Percentiles rank a stretch among this genome's conserved stretches.
Evolutionary conservation across 1,140 invertebrate species (phyloP).

Genomic region (Caerostris darwini): DNA sequence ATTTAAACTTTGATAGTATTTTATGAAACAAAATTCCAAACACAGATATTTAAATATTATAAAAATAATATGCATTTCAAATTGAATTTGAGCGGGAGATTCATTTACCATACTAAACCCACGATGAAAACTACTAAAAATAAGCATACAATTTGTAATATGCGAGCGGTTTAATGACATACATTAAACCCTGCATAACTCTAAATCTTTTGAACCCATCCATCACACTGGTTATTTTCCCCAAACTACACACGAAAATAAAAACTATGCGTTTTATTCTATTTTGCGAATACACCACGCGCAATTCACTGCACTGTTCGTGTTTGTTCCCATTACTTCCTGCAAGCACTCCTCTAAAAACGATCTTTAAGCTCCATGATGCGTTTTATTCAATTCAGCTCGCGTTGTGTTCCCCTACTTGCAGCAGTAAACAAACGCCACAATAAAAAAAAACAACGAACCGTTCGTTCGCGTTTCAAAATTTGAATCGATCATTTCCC

Average conservation of each 20-base stretch:
- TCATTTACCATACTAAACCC: too few relatives aligned
- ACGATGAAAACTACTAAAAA: too few relatives aligned
- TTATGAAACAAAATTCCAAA: too few relatives aligned
- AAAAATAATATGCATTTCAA: too few relatives aligned
- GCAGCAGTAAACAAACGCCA: background rate
- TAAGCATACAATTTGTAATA: too few relatives aligned
- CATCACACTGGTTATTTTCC: background rate
- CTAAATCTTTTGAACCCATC: background rate
- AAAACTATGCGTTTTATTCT: background rate
- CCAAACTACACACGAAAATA: background rate
- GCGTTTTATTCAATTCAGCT: conserved; percentile 55
- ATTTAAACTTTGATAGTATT: too few relatives aligned
- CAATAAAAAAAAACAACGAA: background rate
- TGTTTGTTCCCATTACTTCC: conserved; percentile 33
- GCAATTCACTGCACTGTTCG: background rate
- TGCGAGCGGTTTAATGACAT: too few relatives aligned
- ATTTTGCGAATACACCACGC: background rate
- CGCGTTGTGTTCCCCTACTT: background rate
- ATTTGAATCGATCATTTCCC: conserved; percentile 59
- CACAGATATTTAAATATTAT: too few relatives aligned
- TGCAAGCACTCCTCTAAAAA: background rate
- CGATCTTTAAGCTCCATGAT: conserved; percentile 1
- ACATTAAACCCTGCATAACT: too few relatives aligned
- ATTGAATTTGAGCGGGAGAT: too few relatives aligned
- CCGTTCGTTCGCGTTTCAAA: conserved; percentile 25